Percentiles rank a stretch among this genome's conserved stretches.
Evolutionary conservation across 1,140 invertebrate species (phyloP).

Genomic region (Procambarus virginalis): DNA sequence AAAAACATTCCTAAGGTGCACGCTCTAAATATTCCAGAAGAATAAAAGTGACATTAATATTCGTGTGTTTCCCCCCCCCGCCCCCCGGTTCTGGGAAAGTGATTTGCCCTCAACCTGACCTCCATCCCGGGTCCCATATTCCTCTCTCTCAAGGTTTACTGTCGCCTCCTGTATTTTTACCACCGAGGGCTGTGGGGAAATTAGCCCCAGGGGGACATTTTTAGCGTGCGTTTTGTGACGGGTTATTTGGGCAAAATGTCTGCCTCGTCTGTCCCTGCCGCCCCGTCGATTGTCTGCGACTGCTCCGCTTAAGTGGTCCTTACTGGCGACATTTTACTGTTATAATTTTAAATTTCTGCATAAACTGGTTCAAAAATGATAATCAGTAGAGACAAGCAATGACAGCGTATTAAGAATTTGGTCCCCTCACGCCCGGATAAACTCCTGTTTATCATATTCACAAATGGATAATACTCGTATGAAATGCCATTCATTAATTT

Average conservation of each 20-base stretch:
- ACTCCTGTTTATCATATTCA: constrained; percentile 12
- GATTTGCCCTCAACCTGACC: constrained; percentile 66
- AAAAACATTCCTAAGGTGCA: constrained; percentile 55
- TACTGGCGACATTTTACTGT: too few relatives aligned
- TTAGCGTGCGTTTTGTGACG: not conserved
- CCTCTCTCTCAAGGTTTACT: constrained; percentile 9
- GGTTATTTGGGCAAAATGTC: not conserved
- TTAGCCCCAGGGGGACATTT: constrained; percentile 20
- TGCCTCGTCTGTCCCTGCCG: too few relatives aligned
- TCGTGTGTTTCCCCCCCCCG: constrained; percentile 1
- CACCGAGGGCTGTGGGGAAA: constrained; percentile 11
- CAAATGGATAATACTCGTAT: constrained; percentile 9
- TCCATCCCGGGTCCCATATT: constrained; percentile 30
- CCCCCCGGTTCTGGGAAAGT: constrained; percentile 46
- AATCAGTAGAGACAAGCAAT: constrained; percentile 18
- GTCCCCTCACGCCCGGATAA: not conserved
- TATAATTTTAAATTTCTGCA: too few relatives aligned
- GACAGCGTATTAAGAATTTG: constrained; percentile 7
- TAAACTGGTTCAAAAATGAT: not conserved
- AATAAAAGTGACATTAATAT: constrained; percentile 50
- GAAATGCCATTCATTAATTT: constrained; percentile 50
- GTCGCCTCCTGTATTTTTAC: constrained; percentile 30
- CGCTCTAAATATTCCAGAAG: not conserved
- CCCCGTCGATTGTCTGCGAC: too few relatives aligned
- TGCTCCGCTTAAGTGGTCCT: too few relatives aligned